A percentile compares a stretch with the other conserved stretches of the same genome.
These are phyloP conservation scores for Lepus oiostolus DNA, from an alignment of 2,797 vertebrate genomes.

Conservation along the genomic window DNA sequence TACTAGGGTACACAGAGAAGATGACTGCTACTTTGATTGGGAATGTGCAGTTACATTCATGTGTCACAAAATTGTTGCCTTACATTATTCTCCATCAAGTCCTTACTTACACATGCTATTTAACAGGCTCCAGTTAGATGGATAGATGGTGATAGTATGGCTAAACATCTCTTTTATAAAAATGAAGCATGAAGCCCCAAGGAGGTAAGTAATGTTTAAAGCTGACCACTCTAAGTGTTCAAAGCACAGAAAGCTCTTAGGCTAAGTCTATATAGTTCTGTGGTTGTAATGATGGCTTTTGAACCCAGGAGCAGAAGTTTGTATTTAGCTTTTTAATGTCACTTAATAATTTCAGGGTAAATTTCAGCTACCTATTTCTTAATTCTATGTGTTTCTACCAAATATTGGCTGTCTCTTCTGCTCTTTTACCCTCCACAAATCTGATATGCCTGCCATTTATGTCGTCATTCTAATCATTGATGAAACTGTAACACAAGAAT, in stretches of 20 bases:
- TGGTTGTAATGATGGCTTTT: slow-evolving; percentile 7
- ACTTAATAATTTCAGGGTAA: slow-evolving; percentile 32
- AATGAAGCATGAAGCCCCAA: not conserved
- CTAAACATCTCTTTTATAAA: slow-evolving; percentile 34
- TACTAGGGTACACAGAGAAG: not conserved
- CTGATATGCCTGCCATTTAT: slow-evolving; percentile 24
- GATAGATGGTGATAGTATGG: not conserved
- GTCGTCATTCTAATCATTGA: not conserved
- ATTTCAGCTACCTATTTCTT: slow-evolving; percentile 38
- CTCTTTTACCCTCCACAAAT: slow-evolving; percentile 6
- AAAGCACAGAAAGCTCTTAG: not conserved
- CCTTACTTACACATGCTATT: slow-evolving; percentile 47
- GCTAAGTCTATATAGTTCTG: not conserved
- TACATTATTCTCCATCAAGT: slow-evolving; percentile 6
- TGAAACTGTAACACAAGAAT: slow-evolving; percentile 37
- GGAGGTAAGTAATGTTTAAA: slow-evolving; percentile 25
- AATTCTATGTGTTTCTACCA: not conserved
- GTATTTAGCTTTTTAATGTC: slow-evolving; percentile 58
- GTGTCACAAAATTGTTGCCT: not conserved
- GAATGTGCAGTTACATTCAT: not conserved
- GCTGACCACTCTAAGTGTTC: not conserved
- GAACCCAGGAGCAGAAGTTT: slow-evolving; percentile 7
- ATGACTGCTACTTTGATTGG: not conserved
- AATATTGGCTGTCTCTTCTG: not conserved
- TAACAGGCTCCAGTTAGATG: slow-evolving; percentile 13